Conservation (phyloP, 2,888 invertebrate species). For the Homarus gammarus region DNA sequence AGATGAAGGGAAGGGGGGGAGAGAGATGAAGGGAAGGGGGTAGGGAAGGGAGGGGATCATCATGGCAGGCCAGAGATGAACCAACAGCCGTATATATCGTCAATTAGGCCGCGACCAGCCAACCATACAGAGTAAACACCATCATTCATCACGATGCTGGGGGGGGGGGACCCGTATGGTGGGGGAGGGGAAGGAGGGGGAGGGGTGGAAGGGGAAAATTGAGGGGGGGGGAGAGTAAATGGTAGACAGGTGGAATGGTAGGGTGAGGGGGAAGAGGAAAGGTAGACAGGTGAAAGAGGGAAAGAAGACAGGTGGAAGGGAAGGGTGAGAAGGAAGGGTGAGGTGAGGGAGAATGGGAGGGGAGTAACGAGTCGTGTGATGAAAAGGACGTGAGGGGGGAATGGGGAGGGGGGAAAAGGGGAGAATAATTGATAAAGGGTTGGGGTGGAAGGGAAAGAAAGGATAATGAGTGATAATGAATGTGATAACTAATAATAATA, state of each 20-base stretch:
- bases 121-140: too few species aligned
- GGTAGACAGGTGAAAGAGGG: too few species aligned
- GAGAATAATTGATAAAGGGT: not conserved
- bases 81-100: too few species aligned
- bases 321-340: not conserved
- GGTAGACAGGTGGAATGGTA: not conserved
- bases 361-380: not conserved
- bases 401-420: not conserved
- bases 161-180: too few species aligned
- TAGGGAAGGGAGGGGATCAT: too few species aligned
- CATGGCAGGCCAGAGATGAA: too few species aligned
- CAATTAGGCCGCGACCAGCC: not conserved
- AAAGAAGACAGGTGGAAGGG: not conserved
- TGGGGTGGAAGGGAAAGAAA: not conserved
- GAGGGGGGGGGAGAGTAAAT: not conserved
- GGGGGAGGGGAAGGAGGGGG: not conserved
- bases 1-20: too few species aligned
- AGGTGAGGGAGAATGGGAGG: not conserved
- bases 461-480: too few species aligned
- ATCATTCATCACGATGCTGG: not conserved
- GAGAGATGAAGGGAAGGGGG: too few species aligned
- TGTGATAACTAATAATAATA: too few species aligned
- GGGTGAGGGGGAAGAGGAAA: not conserved
- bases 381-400: not conserved
- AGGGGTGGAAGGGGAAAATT: not conserved